Percentiles rank a stretch among this genome's conserved stretches.
These are phyloP conservation scores for Trogon surrucura DNA, from an alignment of 2,113 vertebrate genomes.

Conservation along the genomic window DNA sequence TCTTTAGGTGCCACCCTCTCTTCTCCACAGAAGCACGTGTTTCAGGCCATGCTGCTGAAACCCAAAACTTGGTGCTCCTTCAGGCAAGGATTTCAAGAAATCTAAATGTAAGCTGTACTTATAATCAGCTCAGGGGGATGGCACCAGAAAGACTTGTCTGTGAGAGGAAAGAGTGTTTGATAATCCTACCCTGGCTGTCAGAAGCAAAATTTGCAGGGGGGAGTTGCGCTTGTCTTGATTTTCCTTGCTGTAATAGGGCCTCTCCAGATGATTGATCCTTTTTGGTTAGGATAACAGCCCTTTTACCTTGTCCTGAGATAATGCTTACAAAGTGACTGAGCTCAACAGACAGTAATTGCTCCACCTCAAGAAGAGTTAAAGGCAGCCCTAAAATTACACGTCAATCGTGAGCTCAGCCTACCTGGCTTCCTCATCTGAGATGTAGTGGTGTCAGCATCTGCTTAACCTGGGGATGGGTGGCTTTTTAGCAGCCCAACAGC, in stretches of 20 bases:
- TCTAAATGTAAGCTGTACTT: neutral
- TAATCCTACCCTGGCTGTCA: neutral
- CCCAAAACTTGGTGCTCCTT: neutral
- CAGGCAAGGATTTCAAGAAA: neutral
- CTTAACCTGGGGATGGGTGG: neutral
- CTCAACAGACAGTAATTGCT: neutral
- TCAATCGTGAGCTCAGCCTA: neutral
- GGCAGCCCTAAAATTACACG: neutral
- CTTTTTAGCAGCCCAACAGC: neutral
- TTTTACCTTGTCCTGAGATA: neutral
- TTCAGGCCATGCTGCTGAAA: neutral
- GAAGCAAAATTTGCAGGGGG: neutral
- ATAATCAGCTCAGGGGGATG: neutral
- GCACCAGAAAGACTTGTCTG: neutral
- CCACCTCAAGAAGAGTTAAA: neutral
- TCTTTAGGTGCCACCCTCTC: neutral
- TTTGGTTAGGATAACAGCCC: neutral
- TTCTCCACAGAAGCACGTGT: accelerated
- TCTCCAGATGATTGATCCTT: neutral
- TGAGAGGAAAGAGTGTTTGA: neutral
- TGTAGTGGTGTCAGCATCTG: neutral
- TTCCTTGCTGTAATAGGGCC: neutral
- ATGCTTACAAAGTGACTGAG: neutral
- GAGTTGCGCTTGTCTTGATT: neutral
- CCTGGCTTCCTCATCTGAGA: neutral